phyloP scores from a whole-genome alignment of 2,888 invertebrate genomes.

The Eristalis arbustorum region DNA sequence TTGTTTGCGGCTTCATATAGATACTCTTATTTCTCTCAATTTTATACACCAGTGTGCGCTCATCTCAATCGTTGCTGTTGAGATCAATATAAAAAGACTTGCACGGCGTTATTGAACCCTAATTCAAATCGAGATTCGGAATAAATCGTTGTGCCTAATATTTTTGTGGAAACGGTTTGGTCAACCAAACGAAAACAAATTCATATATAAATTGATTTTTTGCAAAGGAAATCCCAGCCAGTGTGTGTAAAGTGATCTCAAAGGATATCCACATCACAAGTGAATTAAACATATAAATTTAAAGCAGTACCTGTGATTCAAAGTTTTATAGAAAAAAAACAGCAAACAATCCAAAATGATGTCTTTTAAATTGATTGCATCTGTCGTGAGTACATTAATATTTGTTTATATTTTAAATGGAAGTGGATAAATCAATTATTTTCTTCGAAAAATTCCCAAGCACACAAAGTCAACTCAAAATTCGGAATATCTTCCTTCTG shows the following conservation, averaged over 20 bases:
- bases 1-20: conserved; percentile 44
- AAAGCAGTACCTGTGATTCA: neutral
- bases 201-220: neutral
- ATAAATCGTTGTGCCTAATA: conserved; percentile 45
- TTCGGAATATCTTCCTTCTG: no score
- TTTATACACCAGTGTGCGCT: conserved; percentile 36
- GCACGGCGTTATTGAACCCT: conserved; percentile 73
- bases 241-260: neutral
- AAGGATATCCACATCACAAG: neutral
- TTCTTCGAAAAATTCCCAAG: neutral
- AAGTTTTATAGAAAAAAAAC: neutral
- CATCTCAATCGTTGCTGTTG: conserved; percentile 40
- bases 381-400: conserved; percentile 52
- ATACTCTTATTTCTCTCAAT: conserved; percentile 57
- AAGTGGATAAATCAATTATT: neutral
- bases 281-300: neutral
- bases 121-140: conserved; percentile 73
- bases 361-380: conserved; percentile 52
- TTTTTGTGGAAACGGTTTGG: conserved; percentile 17
- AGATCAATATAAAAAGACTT: conserved; percentile 74
- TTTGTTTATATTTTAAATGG: neutral
- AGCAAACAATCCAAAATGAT: conserved; percentile 21
- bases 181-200: neutral
- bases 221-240: neutral
- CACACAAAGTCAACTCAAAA: no score